Conservation (phyloP, 2,113 vertebrate genomes). For the Ceratotherium simum region DNA sequence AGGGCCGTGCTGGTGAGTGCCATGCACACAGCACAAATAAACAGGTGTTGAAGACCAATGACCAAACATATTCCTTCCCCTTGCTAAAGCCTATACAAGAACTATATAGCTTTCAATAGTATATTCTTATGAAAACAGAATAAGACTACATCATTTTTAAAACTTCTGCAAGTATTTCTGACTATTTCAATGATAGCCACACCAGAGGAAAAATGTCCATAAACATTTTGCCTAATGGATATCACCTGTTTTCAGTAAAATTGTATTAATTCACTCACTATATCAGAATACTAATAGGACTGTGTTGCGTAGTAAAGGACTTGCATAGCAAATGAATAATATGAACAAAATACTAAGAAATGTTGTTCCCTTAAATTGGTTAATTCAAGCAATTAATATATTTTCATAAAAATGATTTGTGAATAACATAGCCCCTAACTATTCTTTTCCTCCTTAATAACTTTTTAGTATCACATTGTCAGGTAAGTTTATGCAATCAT, state of each 20-base stretch:
- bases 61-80: neutral
- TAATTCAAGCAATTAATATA: slow-evolving; percentile 30
- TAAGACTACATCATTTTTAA: slow-evolving; percentile 4
- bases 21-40: neutral
- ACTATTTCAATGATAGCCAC: neutral
- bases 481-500: neutral
- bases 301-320: neutral
- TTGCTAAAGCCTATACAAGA: neutral
- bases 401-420: slow-evolving; percentile 28
- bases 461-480: slow-evolving; percentile 9
- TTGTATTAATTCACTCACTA: slow-evolving; percentile 46
- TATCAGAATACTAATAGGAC: slow-evolving; percentile 8
- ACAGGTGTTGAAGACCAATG: neutral
- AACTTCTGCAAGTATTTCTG: slow-evolving; percentile 51
- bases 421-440: neutral
- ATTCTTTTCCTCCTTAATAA: neutral
- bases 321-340: slow-evolving; percentile 19
- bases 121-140: neutral
- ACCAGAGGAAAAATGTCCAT: slow-evolving; percentile 19
- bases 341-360: slow-evolving; percentile 54
- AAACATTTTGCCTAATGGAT: neutral
- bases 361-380: neutral
- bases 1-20: neutral
- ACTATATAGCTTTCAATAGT: neutral
- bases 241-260: slow-evolving; percentile 38